Evolutionary conservation across 1,140 invertebrate species (phyloP).

Genomic region (Cyrtorhinus lividipennis): DNA sequence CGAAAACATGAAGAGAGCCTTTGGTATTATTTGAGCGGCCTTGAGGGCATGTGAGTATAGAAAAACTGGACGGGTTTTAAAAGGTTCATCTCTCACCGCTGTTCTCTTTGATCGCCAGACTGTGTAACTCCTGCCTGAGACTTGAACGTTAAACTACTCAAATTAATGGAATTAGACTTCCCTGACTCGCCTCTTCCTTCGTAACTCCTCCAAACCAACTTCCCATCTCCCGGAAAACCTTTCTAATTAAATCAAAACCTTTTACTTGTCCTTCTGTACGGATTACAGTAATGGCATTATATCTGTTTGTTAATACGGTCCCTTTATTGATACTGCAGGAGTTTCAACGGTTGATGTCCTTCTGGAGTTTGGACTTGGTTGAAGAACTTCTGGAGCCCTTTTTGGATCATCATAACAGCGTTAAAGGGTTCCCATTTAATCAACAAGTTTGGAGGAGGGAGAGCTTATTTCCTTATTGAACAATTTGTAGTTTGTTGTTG

Average conservation of each 20-base stretch:
- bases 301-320: constrained; percentile 2
- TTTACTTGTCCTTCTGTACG: constrained; percentile 7
- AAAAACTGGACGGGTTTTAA: background rate
- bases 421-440: background rate
- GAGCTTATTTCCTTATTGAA: background rate
- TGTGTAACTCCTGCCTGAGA: constrained; percentile 9
- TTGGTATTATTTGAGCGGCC: background rate
- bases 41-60: background rate
- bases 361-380: background rate
- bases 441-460: background rate
- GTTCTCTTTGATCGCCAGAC: constrained; percentile 10
- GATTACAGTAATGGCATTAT: constrained; percentile 2
- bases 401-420: background rate
- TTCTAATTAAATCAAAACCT: constrained; percentile 14
- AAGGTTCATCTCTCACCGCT: background rate
- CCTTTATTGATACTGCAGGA: background rate
- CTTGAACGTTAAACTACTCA: constrained; percentile 11
- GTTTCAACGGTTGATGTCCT: background rate
- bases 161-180: constrained; percentile 13
- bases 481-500: background rate
- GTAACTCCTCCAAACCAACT: constrained; percentile 1
- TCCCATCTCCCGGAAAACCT: background rate
- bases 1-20: background rate
- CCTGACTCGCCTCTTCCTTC: background rate
- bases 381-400: background rate